phyloP scores from a whole-genome alignment of 2,113 vertebrate species.

The Numenius arquata region DNA sequence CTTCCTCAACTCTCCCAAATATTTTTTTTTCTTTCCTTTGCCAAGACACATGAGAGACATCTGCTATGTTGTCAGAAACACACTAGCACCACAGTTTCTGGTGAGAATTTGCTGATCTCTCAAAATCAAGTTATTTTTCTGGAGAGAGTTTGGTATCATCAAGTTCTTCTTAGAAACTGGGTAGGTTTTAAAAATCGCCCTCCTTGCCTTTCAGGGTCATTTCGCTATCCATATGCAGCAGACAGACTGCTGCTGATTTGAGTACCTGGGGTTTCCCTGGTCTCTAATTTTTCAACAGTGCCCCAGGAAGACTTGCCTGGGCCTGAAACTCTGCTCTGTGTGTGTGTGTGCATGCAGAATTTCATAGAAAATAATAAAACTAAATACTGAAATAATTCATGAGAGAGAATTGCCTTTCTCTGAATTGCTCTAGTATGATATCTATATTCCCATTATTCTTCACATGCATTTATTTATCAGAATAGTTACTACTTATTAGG shows the following conservation, averaged over 20 bases:
- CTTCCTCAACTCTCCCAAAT: neutral
- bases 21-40: neutral
- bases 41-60: neutral
- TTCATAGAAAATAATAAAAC: neutral
- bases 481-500: neutral
- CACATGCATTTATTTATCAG: neutral
- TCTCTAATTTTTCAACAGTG: neutral
- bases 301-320: neutral
- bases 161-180: neutral
- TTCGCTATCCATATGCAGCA: neutral
- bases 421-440: neutral
- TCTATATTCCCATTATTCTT: neutral
- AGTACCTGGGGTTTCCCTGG: neutral
- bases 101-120: neutral
- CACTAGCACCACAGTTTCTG: neutral
- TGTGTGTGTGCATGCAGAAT: neutral
- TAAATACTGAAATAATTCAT: neutral
- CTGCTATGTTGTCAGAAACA: neutral
- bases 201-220: neutral
- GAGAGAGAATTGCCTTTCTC: neutral
- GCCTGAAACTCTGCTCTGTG: neutral
- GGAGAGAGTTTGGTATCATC: neutral
- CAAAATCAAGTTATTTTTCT: neutral
- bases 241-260: neutral
- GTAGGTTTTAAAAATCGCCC: neutral